A percentile compares a stretch with the other conserved stretches of the same genome.
Evolutionary conservation across 2,797 vertebrate genomes (phyloP).

Genomic region (Poecile montanus): DNA sequence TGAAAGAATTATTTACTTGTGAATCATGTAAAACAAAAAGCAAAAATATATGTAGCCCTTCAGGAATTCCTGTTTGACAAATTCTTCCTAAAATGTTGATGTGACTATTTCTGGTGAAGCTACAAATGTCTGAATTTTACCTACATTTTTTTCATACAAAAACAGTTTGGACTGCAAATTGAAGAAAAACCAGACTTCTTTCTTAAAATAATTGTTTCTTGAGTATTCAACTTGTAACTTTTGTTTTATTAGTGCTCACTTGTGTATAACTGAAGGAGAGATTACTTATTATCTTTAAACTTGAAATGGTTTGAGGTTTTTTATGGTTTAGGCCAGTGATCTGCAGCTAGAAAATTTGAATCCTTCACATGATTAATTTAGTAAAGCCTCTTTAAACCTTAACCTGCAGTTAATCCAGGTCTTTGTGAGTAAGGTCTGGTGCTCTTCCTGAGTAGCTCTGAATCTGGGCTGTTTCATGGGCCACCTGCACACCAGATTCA

Average conservation of each 20-base stretch:
- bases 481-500: slow-evolving; percentile 9
- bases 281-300: background rate
- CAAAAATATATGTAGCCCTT: background rate
- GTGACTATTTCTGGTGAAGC: background rate
- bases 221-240: background rate
- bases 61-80: background rate
- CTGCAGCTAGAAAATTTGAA: slow-evolving; percentile 27
- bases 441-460: slow-evolving; percentile 10
- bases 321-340: background rate
- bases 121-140: background rate
- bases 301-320: background rate
- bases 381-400: slow-evolving; percentile 56
- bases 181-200: background rate
- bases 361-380: slow-evolving; percentile 21
- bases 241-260: background rate
- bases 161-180: background rate
- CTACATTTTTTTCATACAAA: background rate
- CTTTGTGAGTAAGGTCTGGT: slow-evolving; percentile 19
- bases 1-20: background rate
- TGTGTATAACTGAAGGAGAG: background rate
- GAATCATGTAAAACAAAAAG: background rate
- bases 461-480: background rate
- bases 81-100: background rate
- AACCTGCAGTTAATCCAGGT: slow-evolving; percentile 48
- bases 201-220: background rate